A percentile compares a stretch with the other conserved stretches of the same genome.
Conservation (phyloP, 2,888 invertebrate genomes). For the Spodoptera exigua region DNA sequence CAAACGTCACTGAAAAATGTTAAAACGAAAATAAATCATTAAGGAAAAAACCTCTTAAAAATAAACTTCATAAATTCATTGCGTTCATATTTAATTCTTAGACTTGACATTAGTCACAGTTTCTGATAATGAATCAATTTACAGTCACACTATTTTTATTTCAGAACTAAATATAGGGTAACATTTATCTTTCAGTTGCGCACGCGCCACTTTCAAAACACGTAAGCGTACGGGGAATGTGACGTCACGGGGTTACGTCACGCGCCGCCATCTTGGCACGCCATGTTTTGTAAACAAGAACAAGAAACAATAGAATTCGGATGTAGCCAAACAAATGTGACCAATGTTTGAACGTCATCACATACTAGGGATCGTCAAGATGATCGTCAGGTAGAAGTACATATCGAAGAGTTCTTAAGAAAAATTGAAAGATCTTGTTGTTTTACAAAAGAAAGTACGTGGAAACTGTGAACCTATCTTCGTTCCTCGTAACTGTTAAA, state of each 20-base stretch:
- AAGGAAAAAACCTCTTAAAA: slow-evolving; percentile 36
- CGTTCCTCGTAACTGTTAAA: neutral
- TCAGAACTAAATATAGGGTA: slow-evolving; percentile 48
- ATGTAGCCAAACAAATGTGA: slow-evolving; percentile 73
- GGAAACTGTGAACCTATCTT: neutral
- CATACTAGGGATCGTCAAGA: slow-evolving; percentile 15
- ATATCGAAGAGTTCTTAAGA: slow-evolving; percentile 40
- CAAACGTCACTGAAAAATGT: slow-evolving; percentile 37
- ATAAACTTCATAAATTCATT: slow-evolving; percentile 28
- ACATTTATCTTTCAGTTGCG: slow-evolving; percentile 70
- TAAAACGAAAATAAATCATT: slow-evolving; percentile 29
- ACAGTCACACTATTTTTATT: slow-evolving; percentile 53
- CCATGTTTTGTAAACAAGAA: slow-evolving; percentile 75
- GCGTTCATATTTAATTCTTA: slow-evolving; percentile 34
- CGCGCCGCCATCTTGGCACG: slow-evolving; percentile 67
- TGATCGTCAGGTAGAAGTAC: slow-evolving; percentile 26
- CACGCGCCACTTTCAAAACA: slow-evolving; percentile 68
- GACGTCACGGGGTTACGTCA: slow-evolving; percentile 75
- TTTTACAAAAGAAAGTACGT: slow-evolving; percentile 3
- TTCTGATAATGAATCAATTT: slow-evolving; percentile 61
- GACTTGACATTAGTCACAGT: slow-evolving; percentile 48
- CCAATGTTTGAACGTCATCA: slow-evolving; percentile 64
- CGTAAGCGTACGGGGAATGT: slow-evolving; percentile 64
- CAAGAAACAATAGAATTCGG: slow-evolving; percentile 74
- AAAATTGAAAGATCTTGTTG: slow-evolving; percentile 20